Conservation (phyloP, 2,113 vertebrate genomes). For the Oreotrochilus melanogaster region DNA sequence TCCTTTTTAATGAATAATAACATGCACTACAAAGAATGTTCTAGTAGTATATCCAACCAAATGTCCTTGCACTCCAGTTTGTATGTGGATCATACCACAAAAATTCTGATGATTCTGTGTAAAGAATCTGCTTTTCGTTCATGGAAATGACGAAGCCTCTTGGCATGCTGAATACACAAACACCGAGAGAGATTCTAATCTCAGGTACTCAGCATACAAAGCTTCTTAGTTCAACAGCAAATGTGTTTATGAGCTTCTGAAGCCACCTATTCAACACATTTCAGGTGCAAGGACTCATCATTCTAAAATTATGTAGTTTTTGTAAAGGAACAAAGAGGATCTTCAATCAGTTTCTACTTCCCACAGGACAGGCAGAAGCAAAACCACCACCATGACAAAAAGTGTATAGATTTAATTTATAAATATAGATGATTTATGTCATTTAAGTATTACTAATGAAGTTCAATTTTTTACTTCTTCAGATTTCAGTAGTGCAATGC, state of each 20-base stretch:
- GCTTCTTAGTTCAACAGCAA: not conserved
- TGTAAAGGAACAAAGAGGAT: not conserved
- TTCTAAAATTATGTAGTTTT: not conserved
- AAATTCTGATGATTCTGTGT: conserved; percentile 52
- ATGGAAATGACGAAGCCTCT: conserved; percentile 44
- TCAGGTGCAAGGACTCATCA: not conserved
- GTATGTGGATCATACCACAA: conserved; percentile 8
- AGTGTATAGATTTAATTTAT: not conserved
- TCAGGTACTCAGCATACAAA: not conserved
- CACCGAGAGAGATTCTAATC: not conserved
- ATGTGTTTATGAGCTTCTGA: conserved; percentile 3
- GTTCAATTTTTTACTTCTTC: not conserved
- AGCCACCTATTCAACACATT: not conserved
- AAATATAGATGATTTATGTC: not conserved
- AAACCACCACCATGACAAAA: not conserved
- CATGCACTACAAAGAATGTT: conserved; percentile 34
- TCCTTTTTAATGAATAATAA: conserved; percentile 66
- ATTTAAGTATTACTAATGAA: not conserved
- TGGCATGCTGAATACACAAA: conserved; percentile 4
- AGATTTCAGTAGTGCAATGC: not conserved
- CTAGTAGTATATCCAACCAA: conserved; percentile 12
- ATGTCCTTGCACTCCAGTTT: conserved; percentile 60
- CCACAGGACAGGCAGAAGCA: not conserved
- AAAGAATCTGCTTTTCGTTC: conserved; percentile 37
- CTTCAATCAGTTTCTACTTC: not conserved